Evolutionary conservation across 2,113 vertebrate genomes (phyloP).

Genomic region (Ranitomeya imitator): DNA sequence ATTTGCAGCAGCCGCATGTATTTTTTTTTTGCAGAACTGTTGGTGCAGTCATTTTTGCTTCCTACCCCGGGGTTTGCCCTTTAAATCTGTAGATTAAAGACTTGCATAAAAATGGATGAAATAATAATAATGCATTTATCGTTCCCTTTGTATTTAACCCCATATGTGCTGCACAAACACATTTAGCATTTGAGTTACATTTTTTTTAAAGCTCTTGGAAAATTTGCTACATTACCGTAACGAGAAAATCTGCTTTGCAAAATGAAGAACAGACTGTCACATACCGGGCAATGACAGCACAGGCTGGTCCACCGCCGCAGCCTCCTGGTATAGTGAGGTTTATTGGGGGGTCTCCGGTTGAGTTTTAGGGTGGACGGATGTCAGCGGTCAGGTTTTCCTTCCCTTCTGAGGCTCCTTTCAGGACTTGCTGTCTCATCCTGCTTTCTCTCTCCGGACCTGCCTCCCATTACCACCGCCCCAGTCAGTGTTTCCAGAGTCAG

Average conservation of each 20-base stretch:
- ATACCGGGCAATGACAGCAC: neutral
- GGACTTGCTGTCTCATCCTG: slow-evolving; percentile 16
- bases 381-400: neutral
- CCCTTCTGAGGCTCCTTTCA: neutral
- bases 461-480: slow-evolving; percentile 23
- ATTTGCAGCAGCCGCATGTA: too few species aligned
- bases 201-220: neutral
- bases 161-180: neutral
- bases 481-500: neutral
- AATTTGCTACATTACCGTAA: neutral
- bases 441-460: slow-evolving; percentile 4
- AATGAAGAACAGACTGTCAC: neutral
- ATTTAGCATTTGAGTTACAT: neutral
- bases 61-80: too few species aligned
- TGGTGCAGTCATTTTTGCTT: too few species aligned
- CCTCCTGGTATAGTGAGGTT: neutral
- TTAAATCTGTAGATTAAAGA: too few species aligned
- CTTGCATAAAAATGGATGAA: too few species aligned
- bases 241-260: neutral
- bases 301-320: neutral
- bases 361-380: neutral
- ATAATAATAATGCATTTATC: neutral
- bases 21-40: too few species aligned
- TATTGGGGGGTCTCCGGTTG: neutral
- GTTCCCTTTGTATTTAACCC: neutral